A percentile compares a stretch with the other conserved stretches of the same genome.
Evolutionary conservation across 2,797 vertebrate genomes (phyloP).

Genomic region (Helarctos malayanus): DNA sequence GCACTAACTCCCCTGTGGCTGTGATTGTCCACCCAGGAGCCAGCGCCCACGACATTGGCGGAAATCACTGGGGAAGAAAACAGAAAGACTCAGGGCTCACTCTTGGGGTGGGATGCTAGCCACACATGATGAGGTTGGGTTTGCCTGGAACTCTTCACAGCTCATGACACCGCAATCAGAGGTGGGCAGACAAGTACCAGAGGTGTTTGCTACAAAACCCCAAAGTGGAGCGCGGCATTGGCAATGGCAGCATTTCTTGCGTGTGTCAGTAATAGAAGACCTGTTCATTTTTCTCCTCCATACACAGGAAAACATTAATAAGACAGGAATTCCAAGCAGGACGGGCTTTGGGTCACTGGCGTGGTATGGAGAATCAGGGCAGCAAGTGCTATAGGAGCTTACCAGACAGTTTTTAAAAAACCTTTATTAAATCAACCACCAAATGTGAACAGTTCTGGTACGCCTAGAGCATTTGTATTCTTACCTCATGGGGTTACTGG

Average conservation of each 20-base stretch:
- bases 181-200: neutral
- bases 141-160: neutral
- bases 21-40: neutral
- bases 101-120: neutral
- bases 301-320: neutral
- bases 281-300: neutral
- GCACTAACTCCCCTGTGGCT: neutral
- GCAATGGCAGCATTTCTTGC: neutral
- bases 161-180: neutral
- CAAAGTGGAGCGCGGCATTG: neutral
- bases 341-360: neutral
- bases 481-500: slow-evolving; percentile 28
- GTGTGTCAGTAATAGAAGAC: neutral
- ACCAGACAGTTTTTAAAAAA: slow-evolving; percentile 3
- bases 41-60: neutral
- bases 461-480: slow-evolving; percentile 57
- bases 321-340: neutral
- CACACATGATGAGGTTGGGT: neutral
- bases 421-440: slow-evolving; percentile 56
- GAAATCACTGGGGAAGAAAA: neutral
- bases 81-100: neutral
- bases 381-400: neutral
- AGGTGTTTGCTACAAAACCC: neutral
- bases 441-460: slow-evolving; percentile 40
- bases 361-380: neutral